Conservation (phyloP, 2,888 invertebrate species). For the Mechanitis mazaeus region DNA sequence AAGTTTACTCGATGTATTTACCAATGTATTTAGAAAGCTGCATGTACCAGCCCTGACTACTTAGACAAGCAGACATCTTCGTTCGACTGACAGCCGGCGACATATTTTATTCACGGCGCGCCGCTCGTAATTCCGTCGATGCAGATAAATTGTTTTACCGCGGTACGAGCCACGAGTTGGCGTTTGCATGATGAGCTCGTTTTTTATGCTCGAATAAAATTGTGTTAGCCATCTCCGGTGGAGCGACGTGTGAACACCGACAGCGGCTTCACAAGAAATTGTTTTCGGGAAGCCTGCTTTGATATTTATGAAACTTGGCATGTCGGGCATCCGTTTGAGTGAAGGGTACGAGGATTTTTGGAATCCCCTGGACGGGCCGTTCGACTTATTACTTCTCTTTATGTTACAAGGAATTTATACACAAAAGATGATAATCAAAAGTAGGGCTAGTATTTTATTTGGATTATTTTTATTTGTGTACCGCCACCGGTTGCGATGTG, state of each 20-base stretch:
- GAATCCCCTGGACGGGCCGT: conserved; percentile 40
- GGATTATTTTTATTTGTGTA: conserved; percentile 2
- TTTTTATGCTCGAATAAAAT: conserved; percentile 76
- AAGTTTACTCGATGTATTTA: neutral
- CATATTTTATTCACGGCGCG: conserved; percentile 75
- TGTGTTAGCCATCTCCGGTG: conserved; percentile 66
- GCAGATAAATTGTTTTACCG: conserved; percentile 77
- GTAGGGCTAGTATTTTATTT: neutral
- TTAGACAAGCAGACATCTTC: conserved; percentile 52
- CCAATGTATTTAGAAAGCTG: conserved; percentile 1
- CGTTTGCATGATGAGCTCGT: conserved; percentile 76
- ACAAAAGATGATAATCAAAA: conserved; percentile 15
- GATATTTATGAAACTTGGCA: conserved; percentile 73
- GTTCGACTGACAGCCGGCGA: conserved; percentile 69
- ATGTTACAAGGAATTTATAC: conserved; percentile 19
- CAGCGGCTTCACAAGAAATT: conserved; percentile 63
- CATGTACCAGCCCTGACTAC: conserved; percentile 42
- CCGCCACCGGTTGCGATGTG: neutral
- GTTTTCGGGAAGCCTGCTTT: conserved; percentile 66
- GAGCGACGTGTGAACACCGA: conserved; percentile 60
- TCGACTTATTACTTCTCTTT: conserved; percentile 32
- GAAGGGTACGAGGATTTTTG: conserved; percentile 55
- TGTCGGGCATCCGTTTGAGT: conserved; percentile 58
- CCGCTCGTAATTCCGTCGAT: conserved; percentile 74
- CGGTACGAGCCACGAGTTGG: conserved; percentile 67